Conservation (phyloP, 2,113 vertebrate genomes). For the Syngnathus typhle region DNA sequence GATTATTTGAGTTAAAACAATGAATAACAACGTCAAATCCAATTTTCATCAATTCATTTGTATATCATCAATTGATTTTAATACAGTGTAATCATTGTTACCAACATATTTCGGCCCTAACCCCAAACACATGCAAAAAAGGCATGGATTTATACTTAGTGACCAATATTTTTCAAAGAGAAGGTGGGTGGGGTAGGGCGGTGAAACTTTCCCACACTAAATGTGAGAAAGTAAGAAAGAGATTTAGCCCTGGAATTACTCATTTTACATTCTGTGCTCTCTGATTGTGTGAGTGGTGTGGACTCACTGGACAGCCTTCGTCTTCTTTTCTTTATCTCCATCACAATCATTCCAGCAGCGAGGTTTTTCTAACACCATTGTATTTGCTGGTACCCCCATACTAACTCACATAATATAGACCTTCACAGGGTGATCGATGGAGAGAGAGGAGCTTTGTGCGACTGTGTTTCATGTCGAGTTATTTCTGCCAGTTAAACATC, state of each 20-base stretch:
- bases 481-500: conserved; percentile 44
- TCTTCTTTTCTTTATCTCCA: conserved; percentile 16
- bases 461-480: conserved; percentile 33
- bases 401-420: conserved; percentile 39
- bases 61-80: background rate
- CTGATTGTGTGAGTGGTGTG: background rate
- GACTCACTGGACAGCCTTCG: conserved; percentile 15
- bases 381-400: conserved; percentile 44
- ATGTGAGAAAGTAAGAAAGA: conserved; percentile 1
- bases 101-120: background rate
- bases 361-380: conserved; percentile 42
- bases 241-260: background rate
- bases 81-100: background rate
- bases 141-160: background rate
- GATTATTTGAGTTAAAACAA: background rate
- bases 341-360: conserved; percentile 29
- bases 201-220: conserved; percentile 2
- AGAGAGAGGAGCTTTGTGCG: conserved; percentile 8
- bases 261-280: background rate
- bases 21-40: background rate
- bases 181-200: background rate
- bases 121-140: background rate
- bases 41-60: background rate
- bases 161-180: conserved; percentile 6
- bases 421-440: conserved; percentile 28